Conservation (phyloP, 2,113 vertebrate species). For the Vidua chalybeata region DNA sequence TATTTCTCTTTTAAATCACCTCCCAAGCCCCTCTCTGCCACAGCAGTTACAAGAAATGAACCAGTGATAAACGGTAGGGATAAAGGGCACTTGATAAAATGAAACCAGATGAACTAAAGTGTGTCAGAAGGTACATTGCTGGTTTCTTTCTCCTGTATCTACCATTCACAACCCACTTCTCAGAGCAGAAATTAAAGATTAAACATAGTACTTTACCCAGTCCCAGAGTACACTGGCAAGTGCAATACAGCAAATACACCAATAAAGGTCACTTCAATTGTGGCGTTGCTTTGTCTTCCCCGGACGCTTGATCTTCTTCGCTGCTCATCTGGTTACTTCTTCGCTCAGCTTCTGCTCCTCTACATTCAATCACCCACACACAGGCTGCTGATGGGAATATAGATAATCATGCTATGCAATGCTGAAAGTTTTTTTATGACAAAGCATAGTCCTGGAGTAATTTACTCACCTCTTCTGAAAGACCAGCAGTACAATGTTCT, state of each 20-base stretch:
- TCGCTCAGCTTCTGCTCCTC: too few relatives aligned
- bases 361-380: not conserved
- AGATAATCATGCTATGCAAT: not conserved
- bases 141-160: not conserved
- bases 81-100: not conserved
- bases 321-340: too few relatives aligned
- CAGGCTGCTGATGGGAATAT: not conserved
- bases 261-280: not conserved
- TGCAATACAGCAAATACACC: not conserved
- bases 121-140: not conserved
- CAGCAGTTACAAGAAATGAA: not conserved
- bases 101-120: not conserved
- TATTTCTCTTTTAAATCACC: not conserved
- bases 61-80: not conserved
- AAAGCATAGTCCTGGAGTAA: not conserved
- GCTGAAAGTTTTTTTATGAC: not conserved
- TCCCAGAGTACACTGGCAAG: not conserved
- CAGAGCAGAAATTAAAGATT: not conserved
- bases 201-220: not conserved
- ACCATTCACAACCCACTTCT: not conserved
- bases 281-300: too few relatives aligned
- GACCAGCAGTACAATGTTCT: not conserved
- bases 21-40: not conserved
- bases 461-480: not conserved
- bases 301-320: too few relatives aligned